Conservation (phyloP, 2,113 vertebrate species). For the Vulpes ferrilata region DNA sequence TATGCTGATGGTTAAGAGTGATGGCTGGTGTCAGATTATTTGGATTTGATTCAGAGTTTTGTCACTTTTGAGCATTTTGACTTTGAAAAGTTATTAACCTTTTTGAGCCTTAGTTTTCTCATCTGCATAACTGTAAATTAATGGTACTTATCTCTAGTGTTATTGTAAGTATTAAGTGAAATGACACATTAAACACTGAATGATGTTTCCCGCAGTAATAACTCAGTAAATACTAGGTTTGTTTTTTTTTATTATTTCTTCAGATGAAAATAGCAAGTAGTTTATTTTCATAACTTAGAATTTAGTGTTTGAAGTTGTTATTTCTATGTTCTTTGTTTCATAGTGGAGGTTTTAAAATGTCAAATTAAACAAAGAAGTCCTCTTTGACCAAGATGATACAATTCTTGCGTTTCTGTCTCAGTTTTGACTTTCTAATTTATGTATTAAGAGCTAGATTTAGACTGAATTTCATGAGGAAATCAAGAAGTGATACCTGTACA, state of each 20-base stretch:
- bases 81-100: slow-evolving; percentile 20
- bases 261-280: slow-evolving; percentile 9
- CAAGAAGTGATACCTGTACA: neutral
- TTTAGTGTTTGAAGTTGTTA: slow-evolving; percentile 62
- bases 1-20: neutral
- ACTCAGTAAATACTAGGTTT: neutral
- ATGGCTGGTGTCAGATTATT: slow-evolving; percentile 9
- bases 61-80: slow-evolving; percentile 40
- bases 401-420: neutral
- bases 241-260: slow-evolving; percentile 19
- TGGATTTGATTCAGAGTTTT: slow-evolving; percentile 55
- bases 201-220: slow-evolving; percentile 2
- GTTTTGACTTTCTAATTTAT: slow-evolving; percentile 46
- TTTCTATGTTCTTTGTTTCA: slow-evolving; percentile 58
- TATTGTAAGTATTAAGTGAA: slow-evolving; percentile 36
- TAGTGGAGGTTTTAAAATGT: slow-evolving; percentile 59
- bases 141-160: neutral
- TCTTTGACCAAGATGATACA: slow-evolving; percentile 7
- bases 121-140: neutral
- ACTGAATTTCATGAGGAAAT: slow-evolving; percentile 25
- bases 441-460: neutral
- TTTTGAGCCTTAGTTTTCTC: slow-evolving; percentile 45
- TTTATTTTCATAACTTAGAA: slow-evolving; percentile 59
- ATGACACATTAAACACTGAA: neutral
- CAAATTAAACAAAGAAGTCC: neutral